A percentile compares a stretch with the other conserved stretches of the same genome.
Conservation (phyloP, 2,888 invertebrate genomes). For the Lagria hirta region DNA sequence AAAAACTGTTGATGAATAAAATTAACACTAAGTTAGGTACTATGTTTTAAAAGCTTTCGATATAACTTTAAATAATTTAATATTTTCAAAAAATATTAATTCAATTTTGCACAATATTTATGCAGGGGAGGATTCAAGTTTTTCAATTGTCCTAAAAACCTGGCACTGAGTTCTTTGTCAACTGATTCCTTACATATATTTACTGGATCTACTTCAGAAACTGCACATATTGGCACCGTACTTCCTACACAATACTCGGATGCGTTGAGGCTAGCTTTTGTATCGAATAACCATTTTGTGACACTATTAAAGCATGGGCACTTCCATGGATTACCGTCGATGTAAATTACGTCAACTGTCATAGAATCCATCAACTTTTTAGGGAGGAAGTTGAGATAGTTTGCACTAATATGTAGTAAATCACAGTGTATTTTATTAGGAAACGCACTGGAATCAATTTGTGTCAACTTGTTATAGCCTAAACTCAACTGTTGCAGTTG, state of each 20-base stretch:
- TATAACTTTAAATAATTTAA: too few relatives aligned
- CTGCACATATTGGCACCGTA: conserved; percentile 8
- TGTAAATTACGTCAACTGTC: conserved; percentile 26
- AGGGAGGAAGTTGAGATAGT: conserved; percentile 38
- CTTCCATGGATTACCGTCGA: conserved; percentile 40
- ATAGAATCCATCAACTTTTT: conserved; percentile 32
- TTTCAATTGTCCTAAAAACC: too few relatives aligned
- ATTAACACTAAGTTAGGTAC: too few relatives aligned
- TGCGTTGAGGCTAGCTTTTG: conserved; percentile 28
- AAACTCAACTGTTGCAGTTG: conserved; percentile 36
- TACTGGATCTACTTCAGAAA: background rate
- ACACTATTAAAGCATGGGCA: conserved; percentile 38
- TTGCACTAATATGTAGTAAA: conserved; percentile 32
- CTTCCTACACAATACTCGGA: conserved; percentile 24
- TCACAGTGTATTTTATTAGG: conserved; percentile 30
- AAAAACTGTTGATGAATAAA: too few relatives aligned
- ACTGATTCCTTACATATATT: conserved; percentile 2
- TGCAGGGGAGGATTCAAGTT: too few relatives aligned
- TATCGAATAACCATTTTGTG: conserved; percentile 29
- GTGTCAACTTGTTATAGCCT: conserved; percentile 33
- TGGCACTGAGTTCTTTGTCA: background rate
- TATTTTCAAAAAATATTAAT: too few relatives aligned
- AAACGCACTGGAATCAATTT: conserved; percentile 32
- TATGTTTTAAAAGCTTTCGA: too few relatives aligned
- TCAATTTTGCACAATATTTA: too few relatives aligned